Evolutionary conservation across 2,113 vertebrate genomes (phyloP), one percentile per base, ranked within the genome.

Genomic region (Butorides virescens): DNA sequence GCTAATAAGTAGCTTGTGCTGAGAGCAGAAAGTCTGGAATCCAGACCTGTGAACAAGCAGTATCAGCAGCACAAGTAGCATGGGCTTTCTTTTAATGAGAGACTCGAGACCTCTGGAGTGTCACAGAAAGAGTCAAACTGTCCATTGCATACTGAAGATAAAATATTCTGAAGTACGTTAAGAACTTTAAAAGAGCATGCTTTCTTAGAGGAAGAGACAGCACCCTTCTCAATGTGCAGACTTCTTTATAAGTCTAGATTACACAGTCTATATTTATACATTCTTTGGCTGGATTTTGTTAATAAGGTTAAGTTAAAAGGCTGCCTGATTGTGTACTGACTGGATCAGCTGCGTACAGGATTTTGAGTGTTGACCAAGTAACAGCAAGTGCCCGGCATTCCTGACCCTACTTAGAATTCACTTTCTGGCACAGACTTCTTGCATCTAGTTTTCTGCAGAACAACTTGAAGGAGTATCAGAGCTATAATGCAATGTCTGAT

Each of bases 221-320:
- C 61, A n/a, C 22, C 39, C 21, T 85, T 72, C 56, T 81, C 62
- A 42, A 2, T 21, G 58, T 39, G 78, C 77, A 91, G 70, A 78
- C 74, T 67, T 65, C 82, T 82, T 50, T 67, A 1, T 39, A 72
- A 71, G 22, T 61, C 70, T 58, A 89, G 91, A 84, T 95, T 97
- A 75, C 66, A 72, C 83, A 78, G 86, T 77, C 88, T 96, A 1
- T 94, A 65, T 94, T 97, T 94, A 37, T 84, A 67, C 84, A 91
- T 86, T 73, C 83, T 94, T 93, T 42, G 58, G 22, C 70, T 94
- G 90, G 76, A 88, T 77, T 96, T 93, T 68, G 68, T 80, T 93
- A 90, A 75, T 91, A 71, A 92, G n/a, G 82, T 88, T 92, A 61
- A 76, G 95, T 95, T 92, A 37, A 88, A 94, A 93, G 86, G 44